Base-by-base conservation (phyloP, 2,113 vertebrate species). In the Trinectes maculatus region DNA sequence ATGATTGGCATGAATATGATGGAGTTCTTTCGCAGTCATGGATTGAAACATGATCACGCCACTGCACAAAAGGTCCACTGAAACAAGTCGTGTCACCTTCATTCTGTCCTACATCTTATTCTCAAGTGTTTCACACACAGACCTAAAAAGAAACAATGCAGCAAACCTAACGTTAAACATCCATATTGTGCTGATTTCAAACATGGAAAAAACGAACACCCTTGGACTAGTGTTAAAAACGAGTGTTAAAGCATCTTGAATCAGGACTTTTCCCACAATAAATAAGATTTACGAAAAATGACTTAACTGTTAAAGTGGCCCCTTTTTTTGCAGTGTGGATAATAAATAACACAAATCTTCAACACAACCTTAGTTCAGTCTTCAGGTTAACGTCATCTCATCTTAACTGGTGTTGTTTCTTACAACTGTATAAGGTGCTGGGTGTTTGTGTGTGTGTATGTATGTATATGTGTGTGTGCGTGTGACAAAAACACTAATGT, bases 1-100 rank as follows among this genome's bases (percentile, higher is more conserved):
- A 73, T 83, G 77, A 82, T 82, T 84, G 83, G 82, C 78, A 37
- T 79, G 76, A 85, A 84, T 83, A 91, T 86, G 76, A 81, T 80
- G 69, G 47, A 71, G 67, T 74, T 80, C 4, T 66, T 84, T 66
- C 85, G 80, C 81, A 85, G 73, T 85, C 67, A 66, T 64, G 60
- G 63, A 79, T 76, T n/a, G 85, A 90, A 85, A 91, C 79, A 85
- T 73, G 61, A 79, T 82, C 76, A 74, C 69, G 48, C 54, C 74
- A 55, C 62, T 58, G 62, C 64, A 22, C 63, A 54, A 61, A 57
- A 71, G 34, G 3, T 72, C 55, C 15, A 11, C 36, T 69, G 25
- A 37, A 77, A 74, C 59, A 55, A 64, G 43, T 43, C 44, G 36
- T 44, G 15, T 48, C 31, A 44, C 40, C 3, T 39, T 16, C 5